These are phyloP conservation scores for Lamprotornis superbus DNA, from an alignment of 2,113 vertebrate genomes.

Conservation along the genomic window DNA sequence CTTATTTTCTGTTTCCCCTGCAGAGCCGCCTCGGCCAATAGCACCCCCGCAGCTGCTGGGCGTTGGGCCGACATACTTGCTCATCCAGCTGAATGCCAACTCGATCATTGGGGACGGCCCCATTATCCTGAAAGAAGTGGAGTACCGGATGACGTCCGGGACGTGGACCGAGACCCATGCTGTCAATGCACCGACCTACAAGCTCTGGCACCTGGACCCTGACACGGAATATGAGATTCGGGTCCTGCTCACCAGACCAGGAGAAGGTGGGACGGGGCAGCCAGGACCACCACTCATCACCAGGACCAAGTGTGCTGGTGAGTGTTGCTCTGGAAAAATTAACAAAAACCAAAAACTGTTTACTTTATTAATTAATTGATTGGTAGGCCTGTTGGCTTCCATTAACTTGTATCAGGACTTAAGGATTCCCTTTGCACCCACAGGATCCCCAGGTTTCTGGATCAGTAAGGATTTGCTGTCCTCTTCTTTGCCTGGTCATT, in stretches of 20 bases:
- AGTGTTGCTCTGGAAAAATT: neutral
- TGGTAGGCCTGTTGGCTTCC: neutral
- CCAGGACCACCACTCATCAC: constrained; percentile 92
- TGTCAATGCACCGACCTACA: constrained; percentile 94
- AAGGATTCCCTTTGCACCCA: neutral
- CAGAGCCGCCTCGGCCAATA: constrained; percentile 95
- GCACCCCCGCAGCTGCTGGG: constrained; percentile 94
- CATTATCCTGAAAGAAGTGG: constrained; percentile 96
- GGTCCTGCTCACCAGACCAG: constrained; percentile 91
- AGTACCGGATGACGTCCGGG: constrained; percentile 95
- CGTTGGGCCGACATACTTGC: constrained; percentile 92
- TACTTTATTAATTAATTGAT: neutral
- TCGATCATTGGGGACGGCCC: constrained; percentile 98
- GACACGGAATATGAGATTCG: constrained; percentile 97
- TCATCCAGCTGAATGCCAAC: constrained; percentile 97
- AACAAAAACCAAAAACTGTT: rapidly evolving
- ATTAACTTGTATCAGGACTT: neutral
- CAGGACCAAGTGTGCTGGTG: constrained; percentile 97
- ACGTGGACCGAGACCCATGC: constrained; percentile 97
- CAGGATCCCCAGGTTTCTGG: neutral
- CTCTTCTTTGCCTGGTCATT: neutral
- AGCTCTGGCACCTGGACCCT: constrained; percentile 96
- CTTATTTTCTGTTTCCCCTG: neutral
- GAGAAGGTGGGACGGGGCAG: constrained; percentile 93
- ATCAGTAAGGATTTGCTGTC: neutral